Percentiles rank a stretch among this genome's conserved stretches.
phyloP scores from a whole-genome alignment of 2,113 vertebrate genomes.

The Anseranas semipalmata region DNA sequence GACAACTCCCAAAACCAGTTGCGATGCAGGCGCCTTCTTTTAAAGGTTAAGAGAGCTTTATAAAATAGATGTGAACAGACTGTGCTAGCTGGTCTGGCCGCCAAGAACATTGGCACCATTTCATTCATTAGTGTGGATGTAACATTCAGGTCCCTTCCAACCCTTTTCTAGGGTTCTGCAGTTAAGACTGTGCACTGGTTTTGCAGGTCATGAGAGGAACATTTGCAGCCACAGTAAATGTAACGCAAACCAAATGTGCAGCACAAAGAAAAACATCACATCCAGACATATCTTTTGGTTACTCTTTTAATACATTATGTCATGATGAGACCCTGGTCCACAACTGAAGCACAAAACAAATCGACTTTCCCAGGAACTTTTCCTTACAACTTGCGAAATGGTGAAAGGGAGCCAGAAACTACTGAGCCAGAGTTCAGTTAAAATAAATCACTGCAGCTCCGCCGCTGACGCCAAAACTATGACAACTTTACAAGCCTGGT shows the following conservation, averaged over 20 bases:
- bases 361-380: background rate
- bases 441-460: background rate
- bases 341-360: background rate
- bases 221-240: background rate
- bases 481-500: background rate
- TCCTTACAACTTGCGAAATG: background rate
- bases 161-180: background rate
- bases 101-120: fast-evolving
- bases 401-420: background rate
- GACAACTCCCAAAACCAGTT: background rate
- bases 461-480: background rate
- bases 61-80: background rate
- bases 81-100: background rate
- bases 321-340: background rate
- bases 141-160: background rate
- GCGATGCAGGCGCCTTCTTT: background rate
- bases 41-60: background rate
- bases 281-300: background rate
- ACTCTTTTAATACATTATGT: background rate
- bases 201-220: background rate
- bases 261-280: background rate
- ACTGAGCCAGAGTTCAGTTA: background rate
- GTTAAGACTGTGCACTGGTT: background rate
- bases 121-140: background rate
- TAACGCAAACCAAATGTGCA: background rate